Evolutionary conservation across 2,113 vertebrate species (phyloP), one percentile per base, ranked within the genome.

Genomic region (human): DNA sequence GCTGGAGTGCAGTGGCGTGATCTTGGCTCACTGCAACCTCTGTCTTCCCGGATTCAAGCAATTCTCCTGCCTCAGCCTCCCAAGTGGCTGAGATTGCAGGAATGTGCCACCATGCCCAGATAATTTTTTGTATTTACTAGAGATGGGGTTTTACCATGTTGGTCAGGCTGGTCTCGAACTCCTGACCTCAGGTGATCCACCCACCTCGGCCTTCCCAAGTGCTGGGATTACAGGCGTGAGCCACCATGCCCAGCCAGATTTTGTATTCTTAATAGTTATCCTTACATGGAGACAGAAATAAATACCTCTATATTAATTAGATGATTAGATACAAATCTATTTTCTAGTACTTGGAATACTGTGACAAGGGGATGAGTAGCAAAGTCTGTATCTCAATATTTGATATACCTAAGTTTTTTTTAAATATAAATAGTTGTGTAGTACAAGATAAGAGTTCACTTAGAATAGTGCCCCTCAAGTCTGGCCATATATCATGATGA

Each of bases 251-350:
- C 61, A 30, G 61, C 61, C 32, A 68, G 32, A 68, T 68, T 68
- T 68, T 68, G 32, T 68, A 68, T 68, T 92, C 72, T 64, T 91
- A 27, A 83, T 43, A 64, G 64, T 55, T 96, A 20, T 83, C 30
- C 43, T 90, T 52, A 93, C 50, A 55, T 40, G 5, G 48, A 89
- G 40, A 90, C 40, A 78, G 25, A 85, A 93, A 32, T 86, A 85
- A 96, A 95, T 93, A 72, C 17, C 32, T 80, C 23, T 96, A 6
- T 88, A 66, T 84, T 93, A 61, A 66, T 94, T 72, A 87, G 20
- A 85, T 88, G 32, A 89, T 91, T 70, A 91, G 55, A 57, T 92
- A 78, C 86, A 76, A 80, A 73, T 87, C 66, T 25, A 17, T 78
- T 96, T 81, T 32, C 90, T 32, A 87, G 89, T 85, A 61, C 40